These are phyloP conservation scores for Episyrphus balteatus DNA, from an alignment of 1,140 invertebrate species.

Conservation along the genomic window DNA sequence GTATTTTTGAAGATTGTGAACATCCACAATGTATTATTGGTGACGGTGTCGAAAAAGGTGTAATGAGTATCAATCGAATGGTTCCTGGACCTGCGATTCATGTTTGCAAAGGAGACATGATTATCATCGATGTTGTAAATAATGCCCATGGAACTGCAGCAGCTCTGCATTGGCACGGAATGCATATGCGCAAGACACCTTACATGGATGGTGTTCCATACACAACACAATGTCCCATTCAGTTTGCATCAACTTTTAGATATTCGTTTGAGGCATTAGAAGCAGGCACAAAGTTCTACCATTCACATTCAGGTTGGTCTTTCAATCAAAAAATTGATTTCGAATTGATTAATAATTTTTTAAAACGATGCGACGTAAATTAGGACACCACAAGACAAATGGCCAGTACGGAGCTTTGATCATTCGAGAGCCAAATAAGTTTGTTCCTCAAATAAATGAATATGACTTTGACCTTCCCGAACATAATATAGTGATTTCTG, in stretches of 20 bases:
- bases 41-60: conserved; percentile 42
- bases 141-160: conserved; percentile 38
- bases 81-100: conserved; percentile 44
- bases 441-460: conserved; percentile 23
- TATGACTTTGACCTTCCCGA: conserved; percentile 36
- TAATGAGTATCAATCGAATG: conserved; percentile 46
- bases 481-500: conserved; percentile 30
- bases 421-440: conserved; percentile 25
- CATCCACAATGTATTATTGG: conserved; percentile 45
- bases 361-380: not conserved
- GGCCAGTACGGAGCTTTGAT: conserved; percentile 39
- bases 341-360: not conserved
- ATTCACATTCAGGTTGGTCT: conserved; percentile 41
- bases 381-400: conserved; percentile 39
- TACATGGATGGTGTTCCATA: conserved; percentile 58
- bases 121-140: conserved; percentile 48
- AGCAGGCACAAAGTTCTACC: conserved; percentile 46
- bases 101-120: conserved; percentile 46
- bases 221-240: conserved; percentile 57
- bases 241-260: conserved; percentile 42
- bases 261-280: conserved; percentile 42
- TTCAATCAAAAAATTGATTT: not conserved
- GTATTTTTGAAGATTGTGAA: conserved; percentile 31
- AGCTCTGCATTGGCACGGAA: conserved; percentile 44
- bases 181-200: conserved; percentile 38